Evolutionary conservation across 1,140 invertebrate species (phyloP), one percentile per base, ranked within the genome.

Genomic region (Stenopsyche tienmushanensis): DNA sequence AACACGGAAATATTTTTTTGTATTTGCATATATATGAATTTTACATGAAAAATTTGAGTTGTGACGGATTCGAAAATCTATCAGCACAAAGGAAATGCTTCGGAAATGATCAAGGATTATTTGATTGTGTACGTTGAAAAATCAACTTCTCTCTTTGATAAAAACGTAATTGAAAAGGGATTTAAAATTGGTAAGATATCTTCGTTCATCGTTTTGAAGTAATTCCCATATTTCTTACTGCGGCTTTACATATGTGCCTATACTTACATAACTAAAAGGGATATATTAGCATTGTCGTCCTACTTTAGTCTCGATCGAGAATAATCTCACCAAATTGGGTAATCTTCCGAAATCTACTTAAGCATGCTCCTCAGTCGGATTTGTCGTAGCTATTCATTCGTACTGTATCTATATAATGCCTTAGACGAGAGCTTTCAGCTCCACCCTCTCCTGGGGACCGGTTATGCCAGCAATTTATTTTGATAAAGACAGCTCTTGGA

Each of bases 291-390:
- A 47, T 47, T 47, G 44, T 47, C 44, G 44, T 5, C 44, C 44
- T 18, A 20, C 44, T 34, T 34, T 13, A 34, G 29, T 34, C 29
- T 34, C 44, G 34, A 41, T 58, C 3, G 29, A 34, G 9, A 17
- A 42, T 58, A 58, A 41, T 58, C 55, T 58, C 29, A n/a, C 15
- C 39, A 58, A 58, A 58, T 58, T 58, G 55, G 17, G 29, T 58
- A 58, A 58, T 58, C 55, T 44, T 58, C 8, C n/a, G 1, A 23
- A 58, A 58, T 58, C 55, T 58, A 18, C 41, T 58, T 41, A 24
- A 58, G 23, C 21, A 34, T 29, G 39, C 13, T 58, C 29, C 10
- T 34, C 53, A 29, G 29, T 17, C 29, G 21, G 52, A 25, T 54
- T 54, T 54, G 23, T 18, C 23, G 52, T 29, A 8, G 23, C 20